phyloP scores from a whole-genome alignment of 2,113 vertebrate genomes.

The Stomatorhinus ivindoensis region DNA sequence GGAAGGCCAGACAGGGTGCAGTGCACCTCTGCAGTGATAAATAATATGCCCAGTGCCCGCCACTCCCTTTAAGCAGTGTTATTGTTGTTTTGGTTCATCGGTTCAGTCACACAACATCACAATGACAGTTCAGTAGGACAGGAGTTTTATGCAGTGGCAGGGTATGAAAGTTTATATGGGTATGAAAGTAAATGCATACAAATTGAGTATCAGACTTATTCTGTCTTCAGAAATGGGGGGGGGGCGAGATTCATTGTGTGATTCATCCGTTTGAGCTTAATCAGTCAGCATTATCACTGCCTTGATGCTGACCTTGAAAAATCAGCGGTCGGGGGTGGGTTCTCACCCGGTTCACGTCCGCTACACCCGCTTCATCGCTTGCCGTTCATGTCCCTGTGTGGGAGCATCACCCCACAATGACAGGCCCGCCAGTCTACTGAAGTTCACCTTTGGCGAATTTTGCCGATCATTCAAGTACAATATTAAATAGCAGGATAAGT shows the following conservation, averaged over 20 bases:
- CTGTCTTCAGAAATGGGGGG: constrained; percentile 41
- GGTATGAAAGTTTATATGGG: not conserved
- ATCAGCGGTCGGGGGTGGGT: constrained; percentile 34
- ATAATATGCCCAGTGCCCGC: not conserved
- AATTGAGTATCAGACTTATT: constrained; percentile 32
- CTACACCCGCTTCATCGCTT: constrained; percentile 5
- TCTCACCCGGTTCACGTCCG: constrained; percentile 34
- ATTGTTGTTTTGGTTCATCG: not conserved
- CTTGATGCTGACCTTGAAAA: constrained; percentile 28
- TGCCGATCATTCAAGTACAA: not conserved
- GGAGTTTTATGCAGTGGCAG: not conserved
- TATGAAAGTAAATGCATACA: not conserved
- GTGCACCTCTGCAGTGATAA: not conserved
- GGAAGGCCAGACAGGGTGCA: not conserved
- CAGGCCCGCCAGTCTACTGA: not conserved
- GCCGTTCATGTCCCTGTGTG: not conserved
- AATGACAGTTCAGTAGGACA: not conserved
- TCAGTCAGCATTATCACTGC: constrained; percentile 37
- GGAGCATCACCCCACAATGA: not conserved
- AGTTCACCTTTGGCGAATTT: not conserved
- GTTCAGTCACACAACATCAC: not conserved
- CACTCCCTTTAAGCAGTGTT: not conserved
- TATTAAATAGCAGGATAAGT: not conserved
- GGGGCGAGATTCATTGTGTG: constrained; percentile 41
- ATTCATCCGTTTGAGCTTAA: constrained; percentile 30